A percentile compares a stretch with the other conserved stretches of the same genome.
phyloP scores from a whole-genome alignment of 2,888 invertebrate genomes.

The Trissolcus brochymenae region DNA sequence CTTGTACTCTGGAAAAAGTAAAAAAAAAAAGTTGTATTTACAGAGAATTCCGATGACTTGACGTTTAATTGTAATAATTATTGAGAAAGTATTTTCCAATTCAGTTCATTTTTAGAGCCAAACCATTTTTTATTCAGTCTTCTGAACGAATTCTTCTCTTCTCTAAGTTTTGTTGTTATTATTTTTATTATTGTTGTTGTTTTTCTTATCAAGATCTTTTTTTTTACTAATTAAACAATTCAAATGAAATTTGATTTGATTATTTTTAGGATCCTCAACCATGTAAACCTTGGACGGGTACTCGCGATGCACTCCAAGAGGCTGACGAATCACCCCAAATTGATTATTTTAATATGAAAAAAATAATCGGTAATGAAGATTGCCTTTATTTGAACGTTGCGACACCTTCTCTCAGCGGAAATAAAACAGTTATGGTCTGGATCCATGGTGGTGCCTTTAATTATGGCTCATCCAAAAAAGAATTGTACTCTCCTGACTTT shows the following conservation, averaged over 20 bases:
- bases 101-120: too few relatives aligned
- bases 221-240: too few relatives aligned
- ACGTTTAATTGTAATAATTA: too few relatives aligned
- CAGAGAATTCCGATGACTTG: too few relatives aligned
- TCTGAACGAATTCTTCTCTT: too few relatives aligned
- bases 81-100: too few relatives aligned
- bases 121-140: too few relatives aligned
- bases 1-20: too few relatives aligned
- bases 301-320: slow-evolving; percentile 65
- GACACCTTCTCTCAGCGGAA: slow-evolving; percentile 54
- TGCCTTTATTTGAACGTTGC: slow-evolving; percentile 62
- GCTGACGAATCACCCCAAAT: slow-evolving; percentile 47
- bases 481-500: slow-evolving; percentile 60
- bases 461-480: slow-evolving; percentile 41
- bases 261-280: slow-evolving; percentile 59
- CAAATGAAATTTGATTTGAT: neutral
- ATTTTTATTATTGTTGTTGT: too few relatives aligned
- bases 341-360: neutral
- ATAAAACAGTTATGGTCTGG: slow-evolving; percentile 62
- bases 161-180: too few relatives aligned
- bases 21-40: too few relatives aligned
- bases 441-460: slow-evolving; percentile 63
- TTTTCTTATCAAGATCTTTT: too few relatives aligned
- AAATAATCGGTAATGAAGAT: slow-evolving; percentile 58
- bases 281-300: slow-evolving; percentile 55